These are phyloP conservation scores for Brenthis daphne DNA, from an alignment of 2,888 invertebrate species.

Conservation along the genomic window DNA sequence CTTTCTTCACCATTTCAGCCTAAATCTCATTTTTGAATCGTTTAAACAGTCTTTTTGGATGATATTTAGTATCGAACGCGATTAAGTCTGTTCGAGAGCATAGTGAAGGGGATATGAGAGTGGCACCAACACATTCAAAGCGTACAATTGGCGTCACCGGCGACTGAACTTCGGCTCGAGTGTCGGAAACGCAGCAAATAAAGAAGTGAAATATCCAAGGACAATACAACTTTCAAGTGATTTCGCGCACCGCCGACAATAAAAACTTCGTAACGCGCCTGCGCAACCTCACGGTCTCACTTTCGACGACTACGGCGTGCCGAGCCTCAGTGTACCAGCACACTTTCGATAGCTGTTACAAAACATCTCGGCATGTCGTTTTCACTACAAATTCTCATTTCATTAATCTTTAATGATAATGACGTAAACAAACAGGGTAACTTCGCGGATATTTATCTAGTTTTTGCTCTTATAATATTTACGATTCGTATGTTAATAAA, in stretches of 20 bases:
- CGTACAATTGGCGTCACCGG: slow-evolving; percentile 62
- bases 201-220: slow-evolving; percentile 82
- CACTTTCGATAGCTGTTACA: slow-evolving; percentile 76
- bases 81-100: slow-evolving; percentile 50
- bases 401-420: slow-evolving; percentile 36
- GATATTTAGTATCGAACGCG: slow-evolving; percentile 44
- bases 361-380: slow-evolving; percentile 70
- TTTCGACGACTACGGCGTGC: slow-evolving; percentile 70
- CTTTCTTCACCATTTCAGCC: background rate
- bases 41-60: slow-evolving; percentile 28
- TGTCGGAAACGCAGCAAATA: slow-evolving; percentile 78
- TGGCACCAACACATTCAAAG: slow-evolving; percentile 58
- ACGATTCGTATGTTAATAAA: slow-evolving; percentile 43
- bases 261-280: slow-evolving; percentile 80
- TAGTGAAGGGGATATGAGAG: slow-evolving; percentile 66
- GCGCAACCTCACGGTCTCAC: slow-evolving; percentile 80
- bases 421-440: slow-evolving; percentile 20
- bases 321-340: slow-evolving; percentile 63
- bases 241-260: slow-evolving; percentile 81
- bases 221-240: slow-evolving; percentile 82
- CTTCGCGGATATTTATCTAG: background rate
- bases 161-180: slow-evolving; percentile 69
- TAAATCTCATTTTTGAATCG: background rate
- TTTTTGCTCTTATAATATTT: slow-evolving; percentile 32
- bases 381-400: slow-evolving; percentile 60